These are phyloP conservation scores for Lasioglossum albipes DNA, from an alignment of 1,140 invertebrate species.

Conservation along the genomic window DNA sequence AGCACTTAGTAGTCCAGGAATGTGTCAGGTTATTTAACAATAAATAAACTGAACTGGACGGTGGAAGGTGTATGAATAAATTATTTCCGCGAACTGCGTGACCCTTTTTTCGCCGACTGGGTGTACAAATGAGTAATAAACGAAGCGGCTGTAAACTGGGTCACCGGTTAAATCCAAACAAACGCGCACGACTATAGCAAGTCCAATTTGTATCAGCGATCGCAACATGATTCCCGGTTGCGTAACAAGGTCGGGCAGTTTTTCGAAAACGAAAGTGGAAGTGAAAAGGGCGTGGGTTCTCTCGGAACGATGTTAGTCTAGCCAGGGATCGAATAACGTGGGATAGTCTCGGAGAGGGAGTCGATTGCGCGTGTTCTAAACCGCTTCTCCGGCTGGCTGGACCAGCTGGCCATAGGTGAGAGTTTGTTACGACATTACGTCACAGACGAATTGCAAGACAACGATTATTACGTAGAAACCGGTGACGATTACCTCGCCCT, in stretches of 20 bases:
- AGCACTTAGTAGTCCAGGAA: too few relatives aligned
- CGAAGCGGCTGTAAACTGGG: neutral
- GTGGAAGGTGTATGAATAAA: too few relatives aligned
- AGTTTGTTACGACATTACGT: conserved; percentile 45
- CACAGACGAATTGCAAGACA: conserved; percentile 31
- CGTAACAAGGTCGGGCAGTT: conserved; percentile 1
- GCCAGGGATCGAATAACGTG: neutral
- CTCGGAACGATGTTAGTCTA: neutral
- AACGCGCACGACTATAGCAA: neutral
- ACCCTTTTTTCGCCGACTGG: too few relatives aligned
- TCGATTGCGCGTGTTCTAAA: conserved; percentile 3
- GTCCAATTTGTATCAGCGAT: neutral
- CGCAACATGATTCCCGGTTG: neutral
- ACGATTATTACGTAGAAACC: neutral
- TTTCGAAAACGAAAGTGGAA: neutral
- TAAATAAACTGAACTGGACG: too few relatives aligned
- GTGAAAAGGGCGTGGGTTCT: neutral
- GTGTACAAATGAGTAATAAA: neutral
- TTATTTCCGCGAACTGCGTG: too few relatives aligned
- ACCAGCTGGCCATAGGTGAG: conserved; percentile 43
- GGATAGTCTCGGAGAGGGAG: neutral
- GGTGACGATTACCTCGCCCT: neutral
- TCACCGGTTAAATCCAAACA: neutral
- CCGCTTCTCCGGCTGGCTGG: conserved; percentile 1
- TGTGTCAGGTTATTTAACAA: too few relatives aligned